Percentiles rank a stretch among this genome's conserved stretches.
Conservation (phyloP, 2,113 vertebrate species). For the Phrynosoma blainvillii region DNA sequence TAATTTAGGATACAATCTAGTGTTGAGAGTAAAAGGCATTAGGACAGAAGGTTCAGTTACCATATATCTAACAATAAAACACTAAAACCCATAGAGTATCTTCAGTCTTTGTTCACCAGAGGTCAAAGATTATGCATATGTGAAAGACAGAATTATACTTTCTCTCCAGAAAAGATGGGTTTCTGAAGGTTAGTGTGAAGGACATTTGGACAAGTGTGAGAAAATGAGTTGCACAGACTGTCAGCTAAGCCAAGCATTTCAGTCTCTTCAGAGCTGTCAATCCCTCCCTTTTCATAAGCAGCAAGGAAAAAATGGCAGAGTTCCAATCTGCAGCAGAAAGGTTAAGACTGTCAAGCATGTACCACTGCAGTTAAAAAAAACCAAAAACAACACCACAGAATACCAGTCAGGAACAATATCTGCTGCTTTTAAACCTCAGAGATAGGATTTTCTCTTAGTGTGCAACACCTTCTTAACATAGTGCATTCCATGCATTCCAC, state of each 20-base stretch:
- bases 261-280: constrained; percentile 4
- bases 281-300: constrained; percentile 4
- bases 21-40: constrained; percentile 36
- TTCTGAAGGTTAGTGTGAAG: constrained; percentile 15
- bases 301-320: neutral
- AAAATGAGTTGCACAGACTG: neutral
- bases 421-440: neutral
- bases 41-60: constrained; percentile 35
- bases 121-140: constrained; percentile 38
- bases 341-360: neutral
- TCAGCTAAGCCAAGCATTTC: neutral
- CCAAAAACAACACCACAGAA: neutral
- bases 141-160: constrained; percentile 16
- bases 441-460: neutral
- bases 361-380: neutral
- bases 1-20: constrained; percentile 45
- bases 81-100: constrained; percentile 37
- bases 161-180: constrained; percentile 2
- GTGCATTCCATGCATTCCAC: neutral
- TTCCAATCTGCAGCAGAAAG: constrained; percentile 6
- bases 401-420: neutral
- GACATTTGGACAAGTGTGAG: constrained; percentile 9
- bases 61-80: constrained; percentile 23
- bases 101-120: constrained; percentile 40
- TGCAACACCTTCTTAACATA: neutral